Evolutionary conservation across 2,888 invertebrate genomes (phyloP).

Genomic region (Ennomos fuscantarius): DNA sequence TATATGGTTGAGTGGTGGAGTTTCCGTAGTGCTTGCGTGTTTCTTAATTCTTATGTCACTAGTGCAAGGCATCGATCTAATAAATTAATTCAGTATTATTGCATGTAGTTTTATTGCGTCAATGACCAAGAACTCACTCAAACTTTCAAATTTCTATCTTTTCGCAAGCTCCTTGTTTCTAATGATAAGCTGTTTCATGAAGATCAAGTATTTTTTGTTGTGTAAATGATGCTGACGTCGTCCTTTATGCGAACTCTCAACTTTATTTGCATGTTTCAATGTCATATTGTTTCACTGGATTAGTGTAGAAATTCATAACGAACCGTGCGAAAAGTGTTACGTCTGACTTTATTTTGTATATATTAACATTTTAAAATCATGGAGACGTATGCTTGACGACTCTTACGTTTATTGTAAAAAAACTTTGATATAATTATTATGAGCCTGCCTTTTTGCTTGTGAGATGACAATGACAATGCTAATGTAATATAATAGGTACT

Average conservation of each 20-base stretch:
- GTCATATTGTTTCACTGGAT: conserved; percentile 28
- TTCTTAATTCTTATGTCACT: conserved; percentile 16
- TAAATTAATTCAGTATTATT: no score
- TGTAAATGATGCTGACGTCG: conserved; percentile 4
- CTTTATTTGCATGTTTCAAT: conserved; percentile 27
- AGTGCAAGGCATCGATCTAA: conserved; percentile 8
- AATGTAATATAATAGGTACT: no score
- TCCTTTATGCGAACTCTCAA: conserved; percentile 13
- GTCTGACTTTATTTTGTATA: conserved; percentile 1
- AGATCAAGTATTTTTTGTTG: conserved; percentile 7
- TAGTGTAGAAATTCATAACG: conserved; percentile 20
- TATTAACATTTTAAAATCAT: no score
- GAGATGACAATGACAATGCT: no score
- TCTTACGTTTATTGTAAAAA: no score
- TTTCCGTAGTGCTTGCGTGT: conserved; percentile 14
- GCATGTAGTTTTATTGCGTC: no score
- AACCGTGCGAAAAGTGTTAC: conserved; percentile 16
- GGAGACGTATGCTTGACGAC: no score
- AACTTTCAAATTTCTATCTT: no score
- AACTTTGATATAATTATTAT: no score
- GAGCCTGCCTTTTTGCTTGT: no score
- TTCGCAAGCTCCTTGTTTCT: no score
- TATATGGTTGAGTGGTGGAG: conserved; percentile 5
- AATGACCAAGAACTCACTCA: no score
- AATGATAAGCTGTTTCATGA: background rate